These are phyloP conservation scores for Diogma glabrata DNA, from an alignment of 2,888 invertebrate species.

Conservation along the genomic window DNA sequence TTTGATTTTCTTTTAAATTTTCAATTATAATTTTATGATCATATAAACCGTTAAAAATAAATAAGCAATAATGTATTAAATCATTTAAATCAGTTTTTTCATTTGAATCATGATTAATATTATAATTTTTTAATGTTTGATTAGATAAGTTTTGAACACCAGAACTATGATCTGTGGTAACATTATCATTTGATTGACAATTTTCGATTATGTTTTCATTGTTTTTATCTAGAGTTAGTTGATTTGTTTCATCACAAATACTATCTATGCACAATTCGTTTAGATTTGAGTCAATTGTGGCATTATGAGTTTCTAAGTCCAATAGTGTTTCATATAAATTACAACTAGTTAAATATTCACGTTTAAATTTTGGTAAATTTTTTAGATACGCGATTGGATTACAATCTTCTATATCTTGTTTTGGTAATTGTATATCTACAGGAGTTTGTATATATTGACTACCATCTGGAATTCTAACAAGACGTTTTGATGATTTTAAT, in stretches of 20 bases:
- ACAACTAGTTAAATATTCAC: conserved; percentile 30
- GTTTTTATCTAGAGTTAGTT: background rate
- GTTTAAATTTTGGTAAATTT: conserved; percentile 32
- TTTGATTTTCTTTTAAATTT: conserved; percentile 25
- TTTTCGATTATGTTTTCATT: background rate
- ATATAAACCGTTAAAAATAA: conserved; percentile 36
- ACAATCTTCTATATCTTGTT: conserved; percentile 31
- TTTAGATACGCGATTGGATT: conserved; percentile 36
- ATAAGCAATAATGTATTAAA: conserved; percentile 36
- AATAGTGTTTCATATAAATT: conserved; percentile 22
- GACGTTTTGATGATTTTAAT: conserved; percentile 33
- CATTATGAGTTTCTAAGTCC: background rate
- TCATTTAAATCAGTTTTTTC: conserved; percentile 21
- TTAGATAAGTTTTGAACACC: background rate
- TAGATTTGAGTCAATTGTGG: conserved; percentile 11
- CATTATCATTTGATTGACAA: background rate
- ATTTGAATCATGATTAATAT: background rate
- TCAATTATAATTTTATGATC: conserved; percentile 32
- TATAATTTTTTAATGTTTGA: background rate
- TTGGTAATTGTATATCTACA: conserved; percentile 32
- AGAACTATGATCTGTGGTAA: background rate
- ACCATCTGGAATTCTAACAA: conserved; percentile 34
- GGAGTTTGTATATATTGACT: conserved; percentile 34
- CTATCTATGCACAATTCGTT: conserved; percentile 6
- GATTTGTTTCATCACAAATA: background rate